Evolutionary conservation across 2,888 invertebrate genomes (phyloP), one percentile per base, ranked within the genome.

Genomic region (Phyllotreta striolata): DNA sequence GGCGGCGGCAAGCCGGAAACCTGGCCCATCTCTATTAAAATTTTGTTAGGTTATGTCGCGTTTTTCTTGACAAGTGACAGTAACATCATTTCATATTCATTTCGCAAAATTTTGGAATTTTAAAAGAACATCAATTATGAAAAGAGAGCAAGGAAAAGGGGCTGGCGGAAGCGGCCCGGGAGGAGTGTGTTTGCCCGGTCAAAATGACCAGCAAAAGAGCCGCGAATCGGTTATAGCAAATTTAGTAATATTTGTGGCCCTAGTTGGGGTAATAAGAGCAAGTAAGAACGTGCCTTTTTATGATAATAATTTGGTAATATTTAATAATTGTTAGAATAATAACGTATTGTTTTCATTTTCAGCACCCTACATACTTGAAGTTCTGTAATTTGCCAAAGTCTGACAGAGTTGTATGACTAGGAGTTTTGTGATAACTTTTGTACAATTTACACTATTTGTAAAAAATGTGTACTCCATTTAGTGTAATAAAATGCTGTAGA

Each of bases 181-280:
- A 35, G 49, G 35, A 35, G 6, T 34, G 14, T 34, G 35, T 2
- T 5, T 10, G 8, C 10, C 10, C 9, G 49, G 10, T 35, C 10
- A 37, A 5, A 49, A 6, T 35, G 49, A 49, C 35, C 34, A 35
- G 49, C 49, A 49, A 14, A 74, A 68, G 51, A 70, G 72, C 39
- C 70, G 76, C 8, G 75, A 75, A 55, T 70, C 74, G 0, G 76
- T 76, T 24, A 35, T 76, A 44, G 71, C 74, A 39, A 76, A 74
- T 67, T 65, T 75, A 10, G 71, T 73, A 10, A 69, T 76, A 38
- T 76, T 74, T 66, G 71, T 67, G 34, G 62, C 73, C 8, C 63
- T 76, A 44, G 67, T 73, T 34, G 72, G 66, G 12, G 60, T 73
- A 13, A 76, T 76, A 46, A 65, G 74, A 70, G 64, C 70, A 6